Evolutionary conservation across 2,888 invertebrate genomes (phyloP), one percentile per base, ranked within the genome.

Genomic region (Anagyrus pseudococci): DNA sequence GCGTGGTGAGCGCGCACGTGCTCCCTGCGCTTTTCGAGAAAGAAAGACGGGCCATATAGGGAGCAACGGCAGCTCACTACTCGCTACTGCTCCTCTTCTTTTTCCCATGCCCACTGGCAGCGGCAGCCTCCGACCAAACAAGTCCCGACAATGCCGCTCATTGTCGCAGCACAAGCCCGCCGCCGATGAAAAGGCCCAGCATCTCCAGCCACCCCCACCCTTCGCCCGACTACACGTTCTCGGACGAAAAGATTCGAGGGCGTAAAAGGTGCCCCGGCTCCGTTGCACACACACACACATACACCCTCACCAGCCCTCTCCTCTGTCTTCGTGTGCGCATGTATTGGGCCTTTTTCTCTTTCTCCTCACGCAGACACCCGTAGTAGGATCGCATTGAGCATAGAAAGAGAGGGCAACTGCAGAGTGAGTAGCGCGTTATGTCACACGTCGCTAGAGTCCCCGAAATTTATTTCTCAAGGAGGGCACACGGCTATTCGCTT

Each of bases 121-220:
- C 71, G 71, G 68, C 69, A 67, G 68, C 71, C 72, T 74, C 72
- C 69, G 70, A 73, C 71, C 73, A 75, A 78, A 76, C 77, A 75
- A 72, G 55, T 49, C 54, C 58, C 67, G 62, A 76, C 75, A 77
- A 75, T 72, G 70, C 61, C 43, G 63, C 55, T 67, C 64, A 73
- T 73, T 74, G 74, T 74, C 66, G 69, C 64, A 68, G 54, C 61
- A 50, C 50, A 56, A 53, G 66, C 55, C 55, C 59, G 49, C 15
- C 4, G 13, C 44, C 26, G 50, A 61, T 57, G 49, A 58, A 69
- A 69, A 62, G n/a, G n/a, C n/a, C n/a, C n/a, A n/a, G n/a, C n/a
- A n/a, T n/a, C n/a, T n/a, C n/a, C n/a, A n/a, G n/a, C 40, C 4
- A 37, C 15, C 40, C 37, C 20, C 67, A 56, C 53, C 29, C 58